These are phyloP conservation scores for Melinaea menophilus DNA, from an alignment of 2,888 invertebrate species.

Conservation along the genomic window DNA sequence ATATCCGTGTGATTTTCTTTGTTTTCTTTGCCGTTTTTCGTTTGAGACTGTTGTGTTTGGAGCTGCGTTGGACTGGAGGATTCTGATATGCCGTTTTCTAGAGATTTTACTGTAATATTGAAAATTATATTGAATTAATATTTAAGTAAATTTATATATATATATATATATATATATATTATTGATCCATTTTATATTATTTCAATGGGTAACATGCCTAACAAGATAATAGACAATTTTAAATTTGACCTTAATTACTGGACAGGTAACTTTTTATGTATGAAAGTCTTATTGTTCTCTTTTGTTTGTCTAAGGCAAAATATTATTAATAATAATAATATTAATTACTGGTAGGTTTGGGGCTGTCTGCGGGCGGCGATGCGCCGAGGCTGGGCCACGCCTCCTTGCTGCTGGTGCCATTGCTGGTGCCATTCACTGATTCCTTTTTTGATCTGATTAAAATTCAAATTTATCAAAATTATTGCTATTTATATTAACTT, in stretches of 20 bases:
- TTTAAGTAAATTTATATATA: background rate
- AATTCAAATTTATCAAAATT: background rate
- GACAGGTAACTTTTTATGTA: too few relatives aligned
- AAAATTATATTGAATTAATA: constrained; percentile 2
- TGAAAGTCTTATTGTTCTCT: too few relatives aligned
- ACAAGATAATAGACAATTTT: too few relatives aligned
- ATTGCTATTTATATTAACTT: too few relatives aligned
- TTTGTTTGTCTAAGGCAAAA: too few relatives aligned
- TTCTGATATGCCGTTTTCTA: constrained; percentile 75
- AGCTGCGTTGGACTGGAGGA: constrained; percentile 68
- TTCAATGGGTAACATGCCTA: too few relatives aligned
- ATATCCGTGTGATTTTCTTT: constrained; percentile 66
- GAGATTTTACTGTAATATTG: constrained; percentile 63
- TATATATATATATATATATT: too few relatives aligned
- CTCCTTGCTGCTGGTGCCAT: constrained; percentile 74
- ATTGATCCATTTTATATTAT: too few relatives aligned
- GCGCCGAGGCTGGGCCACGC: constrained; percentile 85
- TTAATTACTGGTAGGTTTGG: constrained; percentile 48
- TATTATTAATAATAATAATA: too few relatives aligned
- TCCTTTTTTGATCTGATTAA: constrained; percentile 68
- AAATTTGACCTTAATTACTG: too few relatives aligned
- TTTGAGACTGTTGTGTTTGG: constrained; percentile 63
- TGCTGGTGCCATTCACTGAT: constrained; percentile 42
- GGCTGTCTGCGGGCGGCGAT: constrained; percentile 73
- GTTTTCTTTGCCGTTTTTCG: constrained; percentile 66